Conservation (phyloP, 2,113 vertebrate genomes). For the Phrynosoma blainvillii region DNA sequence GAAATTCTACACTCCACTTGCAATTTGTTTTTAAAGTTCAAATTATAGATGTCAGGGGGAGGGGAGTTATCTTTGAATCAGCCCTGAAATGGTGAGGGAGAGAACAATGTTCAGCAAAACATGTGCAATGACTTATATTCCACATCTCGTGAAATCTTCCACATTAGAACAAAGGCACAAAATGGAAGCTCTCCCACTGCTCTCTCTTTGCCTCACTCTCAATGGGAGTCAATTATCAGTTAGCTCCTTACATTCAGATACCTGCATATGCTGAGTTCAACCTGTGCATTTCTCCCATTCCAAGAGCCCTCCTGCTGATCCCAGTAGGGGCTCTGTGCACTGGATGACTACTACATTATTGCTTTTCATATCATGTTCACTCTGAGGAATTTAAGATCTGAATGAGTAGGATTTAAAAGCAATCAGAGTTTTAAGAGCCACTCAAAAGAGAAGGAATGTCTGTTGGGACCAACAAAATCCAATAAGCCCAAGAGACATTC, state of each 20-base stretch:
- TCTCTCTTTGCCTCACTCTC: not conserved
- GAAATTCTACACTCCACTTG: not conserved
- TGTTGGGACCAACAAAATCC: not conserved
- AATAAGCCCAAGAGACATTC: not conserved
- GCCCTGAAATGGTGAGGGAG: not conserved
- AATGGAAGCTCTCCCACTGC: not conserved
- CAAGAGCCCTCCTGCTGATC: not conserved
- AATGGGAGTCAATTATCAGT: not conserved
- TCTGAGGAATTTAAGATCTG: not conserved
- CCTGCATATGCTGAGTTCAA: not conserved
- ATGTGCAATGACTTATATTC: too few species aligned
- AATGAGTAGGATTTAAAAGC: constrained; percentile 18
- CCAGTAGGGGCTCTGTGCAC: not conserved
- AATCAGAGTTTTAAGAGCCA: not conserved
- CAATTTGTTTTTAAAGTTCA: not conserved
- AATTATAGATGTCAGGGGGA: not conserved
- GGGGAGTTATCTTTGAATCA: not conserved
- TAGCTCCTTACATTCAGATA: not conserved
- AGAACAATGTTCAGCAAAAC: not conserved
- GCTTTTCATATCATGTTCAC: constrained; percentile 3
- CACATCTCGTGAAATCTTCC: not conserved
- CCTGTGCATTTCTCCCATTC: not conserved
- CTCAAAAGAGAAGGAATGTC: not conserved
- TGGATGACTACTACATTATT: not conserved
- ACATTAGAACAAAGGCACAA: not conserved